A percentile compares a stretch with the other conserved stretches of the same genome.
Conservation (phyloP, 2,113 vertebrate genomes). For the Archocentrus centrarchus region DNA sequence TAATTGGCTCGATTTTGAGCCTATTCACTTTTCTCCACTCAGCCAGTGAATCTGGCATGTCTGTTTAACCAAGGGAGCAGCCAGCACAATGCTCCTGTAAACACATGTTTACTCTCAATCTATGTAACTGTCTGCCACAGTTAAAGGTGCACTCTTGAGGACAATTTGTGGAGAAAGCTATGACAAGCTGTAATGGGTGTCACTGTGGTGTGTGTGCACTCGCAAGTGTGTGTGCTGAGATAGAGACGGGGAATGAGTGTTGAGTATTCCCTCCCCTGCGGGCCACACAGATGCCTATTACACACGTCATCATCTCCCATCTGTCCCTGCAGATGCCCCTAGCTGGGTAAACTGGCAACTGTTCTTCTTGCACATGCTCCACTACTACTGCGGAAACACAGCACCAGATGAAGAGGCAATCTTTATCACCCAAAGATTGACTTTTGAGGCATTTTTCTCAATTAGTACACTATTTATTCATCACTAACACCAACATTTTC, state of each 20-base stretch:
- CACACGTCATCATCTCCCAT: constrained; percentile 80
- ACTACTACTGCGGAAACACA: constrained; percentile 25
- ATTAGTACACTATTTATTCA: constrained; percentile 5
- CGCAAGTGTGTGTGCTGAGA: constrained; percentile 32
- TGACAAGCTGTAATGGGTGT: constrained; percentile 71
- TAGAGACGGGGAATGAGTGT: constrained; percentile 52
- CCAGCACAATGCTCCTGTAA: constrained; percentile 59
- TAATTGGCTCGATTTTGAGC: constrained; percentile 37
- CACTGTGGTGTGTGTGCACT: constrained; percentile 29
- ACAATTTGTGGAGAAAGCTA: constrained; percentile 73
- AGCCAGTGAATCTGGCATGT: constrained; percentile 39
- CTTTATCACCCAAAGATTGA: constrained; percentile 25
- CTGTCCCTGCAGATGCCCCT: constrained; percentile 80
- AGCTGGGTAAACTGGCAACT: constrained; percentile 73
- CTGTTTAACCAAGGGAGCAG: constrained; percentile 48
- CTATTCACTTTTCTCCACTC: constrained; percentile 33
- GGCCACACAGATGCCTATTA: constrained; percentile 76
- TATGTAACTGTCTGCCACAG: constrained; percentile 69
- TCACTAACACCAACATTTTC: not conserved
- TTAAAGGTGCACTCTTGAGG: constrained; percentile 75
- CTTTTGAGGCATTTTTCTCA: constrained; percentile 13
- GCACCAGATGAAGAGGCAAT: constrained; percentile 25
- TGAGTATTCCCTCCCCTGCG: constrained; percentile 69
- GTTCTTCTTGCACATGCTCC: constrained; percentile 41
- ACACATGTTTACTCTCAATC: constrained; percentile 76